Conservation (phyloP, 2,113 vertebrate species). For the Sialia sialis region DNA sequence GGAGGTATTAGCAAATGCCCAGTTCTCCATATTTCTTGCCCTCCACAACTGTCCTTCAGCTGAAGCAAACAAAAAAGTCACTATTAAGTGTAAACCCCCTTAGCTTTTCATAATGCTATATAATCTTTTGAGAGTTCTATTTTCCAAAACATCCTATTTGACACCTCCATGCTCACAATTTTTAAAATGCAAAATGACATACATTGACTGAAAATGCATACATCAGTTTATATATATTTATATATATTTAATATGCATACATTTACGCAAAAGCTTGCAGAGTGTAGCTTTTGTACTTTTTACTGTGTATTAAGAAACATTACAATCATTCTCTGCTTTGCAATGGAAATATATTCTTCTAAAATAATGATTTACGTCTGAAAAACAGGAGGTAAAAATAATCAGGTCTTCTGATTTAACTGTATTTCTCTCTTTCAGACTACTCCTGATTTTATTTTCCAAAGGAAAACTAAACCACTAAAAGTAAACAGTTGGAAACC, state of each 20-base stretch:
- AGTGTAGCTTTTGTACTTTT: slow-evolving; percentile 37
- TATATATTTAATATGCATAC: background rate
- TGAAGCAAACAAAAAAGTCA: background rate
- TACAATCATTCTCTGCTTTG: background rate
- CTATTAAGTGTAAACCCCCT: background rate
- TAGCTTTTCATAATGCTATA: background rate
- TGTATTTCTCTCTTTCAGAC: background rate
- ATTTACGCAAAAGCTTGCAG: background rate
- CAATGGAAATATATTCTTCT: background rate
- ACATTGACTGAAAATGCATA: slow-evolving; percentile 52
- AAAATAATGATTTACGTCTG: background rate
- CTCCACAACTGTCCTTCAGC: background rate
- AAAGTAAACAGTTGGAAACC: background rate
- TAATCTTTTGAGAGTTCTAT: background rate
- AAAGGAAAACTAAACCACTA: background rate
- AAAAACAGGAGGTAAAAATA: slow-evolving; percentile 15
- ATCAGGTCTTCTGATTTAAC: background rate
- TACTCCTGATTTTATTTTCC: background rate
- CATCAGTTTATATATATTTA: slow-evolving; percentile 1
- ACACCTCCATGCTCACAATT: background rate
- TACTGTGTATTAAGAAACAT: slow-evolving; percentile 49
- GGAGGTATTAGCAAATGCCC: background rate
- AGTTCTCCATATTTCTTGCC: background rate
- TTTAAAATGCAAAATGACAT: slow-evolving; percentile 21
- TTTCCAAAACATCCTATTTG: slow-evolving; percentile 25